These are phyloP conservation scores for Boloria selene DNA, from an alignment of 2,888 invertebrate species.

Conservation along the genomic window DNA sequence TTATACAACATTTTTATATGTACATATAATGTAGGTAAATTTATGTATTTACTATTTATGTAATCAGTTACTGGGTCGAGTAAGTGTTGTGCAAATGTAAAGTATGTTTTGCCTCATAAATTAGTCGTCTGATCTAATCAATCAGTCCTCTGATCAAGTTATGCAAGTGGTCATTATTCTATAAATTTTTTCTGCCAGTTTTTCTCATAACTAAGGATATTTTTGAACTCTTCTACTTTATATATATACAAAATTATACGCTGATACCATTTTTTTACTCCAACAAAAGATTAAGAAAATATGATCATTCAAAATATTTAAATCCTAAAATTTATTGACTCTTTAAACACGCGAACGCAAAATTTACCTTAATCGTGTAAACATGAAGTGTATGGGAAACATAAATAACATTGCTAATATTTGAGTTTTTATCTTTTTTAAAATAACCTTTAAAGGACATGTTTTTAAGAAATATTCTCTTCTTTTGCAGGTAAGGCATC, in stretches of 20 bases:
- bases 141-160: too few relatives aligned
- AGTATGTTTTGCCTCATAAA: constrained; percentile 7
- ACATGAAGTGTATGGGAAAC: background rate
- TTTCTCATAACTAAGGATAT: too few relatives aligned
- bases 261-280: too few relatives aligned
- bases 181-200: too few relatives aligned
- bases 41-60: constrained; percentile 5
- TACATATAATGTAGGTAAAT: too few relatives aligned
- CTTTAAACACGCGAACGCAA: constrained; percentile 6
- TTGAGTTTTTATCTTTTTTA: constrained; percentile 9
- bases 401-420: constrained; percentile 12
- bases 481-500: constrained; percentile 46
- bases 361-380: constrained; percentile 1
- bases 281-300: too few relatives aligned
- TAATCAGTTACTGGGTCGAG: constrained; percentile 3
- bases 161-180: too few relatives aligned
- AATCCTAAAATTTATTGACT: background rate
- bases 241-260: too few relatives aligned
- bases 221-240: too few relatives aligned
- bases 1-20: background rate
- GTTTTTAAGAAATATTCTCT: constrained; percentile 25
- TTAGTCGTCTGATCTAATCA: background rate
- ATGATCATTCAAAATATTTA: background rate
- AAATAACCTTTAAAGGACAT: constrained; percentile 14
- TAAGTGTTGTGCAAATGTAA: background rate